Percentiles rank a stretch among this genome's conserved stretches.
Conservation (phyloP, 2,797 vertebrate species). For the Pipistrellus pygmaeus region DNA sequence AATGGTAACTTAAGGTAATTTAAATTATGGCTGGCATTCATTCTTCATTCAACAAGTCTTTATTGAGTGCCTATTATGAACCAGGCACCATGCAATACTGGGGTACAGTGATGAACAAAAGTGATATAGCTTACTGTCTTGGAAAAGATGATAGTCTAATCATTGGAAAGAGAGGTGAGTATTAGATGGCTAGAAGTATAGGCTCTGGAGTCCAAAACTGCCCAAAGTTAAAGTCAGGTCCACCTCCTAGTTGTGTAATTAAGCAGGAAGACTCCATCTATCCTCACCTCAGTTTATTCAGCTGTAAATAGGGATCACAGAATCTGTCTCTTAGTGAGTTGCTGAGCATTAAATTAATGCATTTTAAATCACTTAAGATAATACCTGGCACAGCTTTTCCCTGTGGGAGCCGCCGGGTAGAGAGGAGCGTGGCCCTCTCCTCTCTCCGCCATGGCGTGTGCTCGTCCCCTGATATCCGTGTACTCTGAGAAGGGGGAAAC, state of each 20-base stretch:
- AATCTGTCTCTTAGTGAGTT: not conserved
- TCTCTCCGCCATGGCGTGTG: too few species aligned
- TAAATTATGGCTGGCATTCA: not conserved
- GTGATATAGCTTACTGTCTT: not conserved
- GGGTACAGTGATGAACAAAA: not conserved
- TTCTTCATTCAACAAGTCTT: too few species aligned
- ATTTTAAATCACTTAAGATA: constrained; percentile 2
- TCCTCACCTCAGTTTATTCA: not conserved
- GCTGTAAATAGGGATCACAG: constrained; percentile 18
- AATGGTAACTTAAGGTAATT: not conserved
- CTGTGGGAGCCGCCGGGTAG: too few species aligned
- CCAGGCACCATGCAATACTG: not conserved
- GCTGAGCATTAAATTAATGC: not conserved
- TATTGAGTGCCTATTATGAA: not conserved
- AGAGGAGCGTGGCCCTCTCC: too few species aligned
- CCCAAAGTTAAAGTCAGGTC: not conserved
- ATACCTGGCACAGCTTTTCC: not conserved
- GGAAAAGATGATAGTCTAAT: not conserved
- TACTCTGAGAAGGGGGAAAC: too few species aligned
- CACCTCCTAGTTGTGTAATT: not conserved
- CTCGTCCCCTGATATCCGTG: too few species aligned
- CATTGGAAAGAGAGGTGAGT: not conserved
- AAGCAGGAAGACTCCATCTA: not conserved
- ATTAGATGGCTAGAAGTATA: not conserved
- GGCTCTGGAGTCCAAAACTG: not conserved